Base-by-base conservation (phyloP, 2,888 invertebrate species). In the Netelia virgata region DNA sequence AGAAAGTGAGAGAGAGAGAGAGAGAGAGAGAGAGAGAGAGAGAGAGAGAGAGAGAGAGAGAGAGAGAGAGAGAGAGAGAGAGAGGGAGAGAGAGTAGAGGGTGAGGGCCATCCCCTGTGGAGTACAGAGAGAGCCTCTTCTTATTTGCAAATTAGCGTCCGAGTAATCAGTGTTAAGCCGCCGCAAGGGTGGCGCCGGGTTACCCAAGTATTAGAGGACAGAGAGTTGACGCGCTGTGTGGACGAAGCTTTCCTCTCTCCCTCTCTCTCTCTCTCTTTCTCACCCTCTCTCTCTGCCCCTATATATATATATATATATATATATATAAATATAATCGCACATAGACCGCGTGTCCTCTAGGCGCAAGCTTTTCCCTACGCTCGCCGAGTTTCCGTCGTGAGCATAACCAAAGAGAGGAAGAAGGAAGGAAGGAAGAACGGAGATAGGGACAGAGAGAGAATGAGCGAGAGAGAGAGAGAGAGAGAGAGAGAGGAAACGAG, bases 141-240 rank as follows among this genome's bases (percentile, higher is more conserved):
- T 87, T 83, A 88, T 87, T 89, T 85, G 88, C 86, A 87, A 89
- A 88, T 89, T 89, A 90, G 87, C 86, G 87, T 87, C 86, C 84
- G 84, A 82, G 88, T 88, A 89, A 89, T 90, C 89, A 90, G 85
- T 86, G 88, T 89, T 90, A 88, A 89, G 86, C 88, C 86, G 79
- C 86, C 83, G 78, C 81, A 79, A 86, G 87, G 87, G 82, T 77
- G 73, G 84, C 77, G 61, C 64, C 63, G 68, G 72, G 79, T 78
- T 82, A 86, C 82, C 82, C 76, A 80, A 78, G 76, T 68, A 59
- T 70, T 50, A 55, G 41, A 64, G 66, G 63, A 70, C 61, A 50
- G 70, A 78, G 76, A 70, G 80, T 84, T 87, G 86, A 87, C 84
- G 86, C 83, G 74, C 28, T 69, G 83, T 79, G 50, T 78, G 66